Evolutionary conservation across 2,113 vertebrate species (phyloP).

Genomic region (Lasiurus cinereus): DNA sequence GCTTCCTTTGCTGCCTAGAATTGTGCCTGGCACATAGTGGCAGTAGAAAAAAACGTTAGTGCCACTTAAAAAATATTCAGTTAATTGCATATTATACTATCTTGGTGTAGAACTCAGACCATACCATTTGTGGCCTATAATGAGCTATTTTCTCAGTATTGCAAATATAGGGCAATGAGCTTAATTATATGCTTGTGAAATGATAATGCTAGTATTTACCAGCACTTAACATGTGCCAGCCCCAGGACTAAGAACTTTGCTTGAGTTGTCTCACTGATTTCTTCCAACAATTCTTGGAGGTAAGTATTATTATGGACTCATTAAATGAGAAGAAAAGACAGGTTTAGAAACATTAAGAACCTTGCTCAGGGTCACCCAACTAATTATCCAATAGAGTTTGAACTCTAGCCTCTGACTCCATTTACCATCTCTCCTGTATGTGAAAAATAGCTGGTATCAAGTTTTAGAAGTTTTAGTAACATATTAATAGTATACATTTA

Average conservation of each 20-base stretch:
- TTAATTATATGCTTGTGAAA: conserved; percentile 70
- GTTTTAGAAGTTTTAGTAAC: conserved; percentile 38
- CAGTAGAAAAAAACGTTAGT: neutral
- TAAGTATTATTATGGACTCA: neutral
- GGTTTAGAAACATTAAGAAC: conserved; percentile 24
- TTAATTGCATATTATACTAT: conserved; percentile 45
- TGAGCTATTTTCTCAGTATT: conserved; percentile 69
- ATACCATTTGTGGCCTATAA: conserved; percentile 36
- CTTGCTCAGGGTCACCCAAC: neutral
- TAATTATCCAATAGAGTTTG: conserved; percentile 28
- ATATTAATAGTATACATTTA: conserved; percentile 10
- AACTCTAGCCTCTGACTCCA: neutral
- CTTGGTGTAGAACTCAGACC: conserved; percentile 39
- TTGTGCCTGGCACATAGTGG: neutral
- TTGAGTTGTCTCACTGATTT: conserved; percentile 52
- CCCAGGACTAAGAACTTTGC: conserved; percentile 56
- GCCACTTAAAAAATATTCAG: conserved; percentile 33
- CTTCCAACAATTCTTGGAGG: neutral
- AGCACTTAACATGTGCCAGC: conserved; percentile 53
- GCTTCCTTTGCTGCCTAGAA: conserved; percentile 47
- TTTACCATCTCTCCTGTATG: neutral
- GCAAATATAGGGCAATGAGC: conserved; percentile 54
- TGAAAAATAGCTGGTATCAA: neutral
- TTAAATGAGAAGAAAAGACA: conserved; percentile 52
- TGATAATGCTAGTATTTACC: conserved; percentile 56